phyloP scores from a whole-genome alignment of 2,797 vertebrate genomes.

The Pangasius sanitwongsei region DNA sequence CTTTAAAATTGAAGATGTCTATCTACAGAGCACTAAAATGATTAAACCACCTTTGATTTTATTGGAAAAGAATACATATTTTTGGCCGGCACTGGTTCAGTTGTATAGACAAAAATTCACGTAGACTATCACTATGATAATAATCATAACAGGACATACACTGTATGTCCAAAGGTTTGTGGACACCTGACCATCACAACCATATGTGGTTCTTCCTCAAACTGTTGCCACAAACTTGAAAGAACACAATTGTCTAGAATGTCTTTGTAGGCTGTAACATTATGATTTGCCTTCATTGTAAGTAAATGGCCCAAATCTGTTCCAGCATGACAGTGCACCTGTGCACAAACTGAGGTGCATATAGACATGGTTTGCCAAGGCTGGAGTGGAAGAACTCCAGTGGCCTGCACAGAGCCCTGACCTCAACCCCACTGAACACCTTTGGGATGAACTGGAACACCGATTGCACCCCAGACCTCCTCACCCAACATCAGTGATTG shows the following conservation, averaged over 20 bases:
- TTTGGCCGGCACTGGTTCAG: background rate
- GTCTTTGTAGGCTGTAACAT: background rate
- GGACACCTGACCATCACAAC: background rate
- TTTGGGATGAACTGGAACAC: background rate
- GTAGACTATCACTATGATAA: background rate
- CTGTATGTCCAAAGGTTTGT: background rate
- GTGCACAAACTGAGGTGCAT: too few relatives aligned
- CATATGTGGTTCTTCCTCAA: background rate
- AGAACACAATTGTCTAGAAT: background rate
- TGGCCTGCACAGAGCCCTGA: background rate
- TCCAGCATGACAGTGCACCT: too few relatives aligned
- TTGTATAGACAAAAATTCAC: background rate
- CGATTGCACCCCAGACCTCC: background rate
- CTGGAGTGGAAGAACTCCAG: background rate
- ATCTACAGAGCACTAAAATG: background rate
- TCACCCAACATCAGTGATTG: background rate
- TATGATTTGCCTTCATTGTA: background rate
- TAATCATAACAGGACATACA: background rate
- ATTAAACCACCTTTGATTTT: background rate
- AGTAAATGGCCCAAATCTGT: background rate
- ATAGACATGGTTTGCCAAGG: too few relatives aligned
- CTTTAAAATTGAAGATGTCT: background rate
- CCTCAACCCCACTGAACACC: background rate
- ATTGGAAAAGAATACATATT: background rate
- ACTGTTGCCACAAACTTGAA: background rate